A percentile compares a stretch with the other conserved stretches of the same genome.
phyloP scores from a whole-genome alignment of 2,888 invertebrate species.

The Yponomeuta sedellus region DNA sequence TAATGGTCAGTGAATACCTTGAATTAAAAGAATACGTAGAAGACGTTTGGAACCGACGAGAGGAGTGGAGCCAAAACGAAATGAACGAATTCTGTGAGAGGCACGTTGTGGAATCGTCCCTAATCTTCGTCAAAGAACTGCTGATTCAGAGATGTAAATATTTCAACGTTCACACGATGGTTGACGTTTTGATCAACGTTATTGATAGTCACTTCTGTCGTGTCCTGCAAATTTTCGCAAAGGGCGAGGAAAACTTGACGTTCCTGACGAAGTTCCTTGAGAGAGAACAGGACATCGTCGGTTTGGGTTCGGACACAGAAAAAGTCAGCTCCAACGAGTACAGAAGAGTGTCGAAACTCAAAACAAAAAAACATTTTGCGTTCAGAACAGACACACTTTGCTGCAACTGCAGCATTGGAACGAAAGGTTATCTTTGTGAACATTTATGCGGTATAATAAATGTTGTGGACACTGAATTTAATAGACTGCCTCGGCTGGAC shows the following conservation, averaged over 20 bases:
- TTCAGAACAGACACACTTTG: slow-evolving; percentile 33
- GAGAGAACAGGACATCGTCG: slow-evolving; percentile 16
- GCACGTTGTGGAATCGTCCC: slow-evolving; percentile 23
- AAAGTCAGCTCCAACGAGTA: slow-evolving; percentile 23
- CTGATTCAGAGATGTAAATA: slow-evolving; percentile 27
- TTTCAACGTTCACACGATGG: slow-evolving; percentile 30
- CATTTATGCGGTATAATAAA: slow-evolving; percentile 32
- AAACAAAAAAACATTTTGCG: slow-evolving; percentile 19
- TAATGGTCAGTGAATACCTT: slow-evolving; percentile 19
- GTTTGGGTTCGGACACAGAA: slow-evolving; percentile 19
- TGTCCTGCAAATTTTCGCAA: slow-evolving; percentile 15
- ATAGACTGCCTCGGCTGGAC: slow-evolving; percentile 19
- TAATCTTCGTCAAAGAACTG: slow-evolving; percentile 27
- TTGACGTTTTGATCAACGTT: slow-evolving; percentile 34
- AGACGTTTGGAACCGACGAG: slow-evolving; percentile 24
- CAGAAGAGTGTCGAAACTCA: slow-evolving; percentile 16
- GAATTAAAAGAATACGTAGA: slow-evolving; percentile 22
- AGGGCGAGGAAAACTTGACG: background rate
- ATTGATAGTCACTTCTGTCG: slow-evolving; percentile 31
- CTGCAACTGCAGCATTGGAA: slow-evolving; percentile 34
- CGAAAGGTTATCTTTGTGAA: slow-evolving; percentile 32
- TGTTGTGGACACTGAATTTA: slow-evolving; percentile 21
- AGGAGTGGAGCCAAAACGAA: slow-evolving; percentile 23
- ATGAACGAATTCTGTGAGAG: slow-evolving; percentile 14
- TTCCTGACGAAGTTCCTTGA: slow-evolving; percentile 26